These are phyloP conservation scores for Pristis pectinata DNA, from an alignment of 2,797 vertebrate species.

Conservation along the genomic window DNA sequence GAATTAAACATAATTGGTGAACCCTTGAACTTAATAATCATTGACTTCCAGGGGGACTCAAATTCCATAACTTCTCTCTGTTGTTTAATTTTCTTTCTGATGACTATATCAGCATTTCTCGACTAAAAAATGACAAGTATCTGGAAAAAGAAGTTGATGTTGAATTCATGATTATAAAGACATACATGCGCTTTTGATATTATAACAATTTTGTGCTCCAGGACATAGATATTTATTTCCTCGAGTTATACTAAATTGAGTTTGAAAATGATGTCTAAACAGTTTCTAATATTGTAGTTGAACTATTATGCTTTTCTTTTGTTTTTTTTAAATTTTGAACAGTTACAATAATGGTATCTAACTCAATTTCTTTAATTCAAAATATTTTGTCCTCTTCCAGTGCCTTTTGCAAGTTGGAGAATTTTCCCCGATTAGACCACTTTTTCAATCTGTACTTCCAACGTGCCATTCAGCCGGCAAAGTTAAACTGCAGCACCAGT, in stretches of 20 bases:
- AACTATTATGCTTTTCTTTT: too few species aligned
- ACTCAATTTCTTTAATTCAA: conserved; percentile 1
- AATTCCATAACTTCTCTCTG: background rate
- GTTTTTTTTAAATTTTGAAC: background rate
- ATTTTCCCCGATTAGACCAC: conserved; percentile 74
- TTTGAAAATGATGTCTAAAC: conserved; percentile 39
- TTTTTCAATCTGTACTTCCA: conserved; percentile 96
- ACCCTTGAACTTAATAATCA: background rate
- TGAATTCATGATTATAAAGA: background rate
- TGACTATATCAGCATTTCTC: background rate
- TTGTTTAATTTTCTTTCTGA: background rate
- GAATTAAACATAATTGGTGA: background rate
- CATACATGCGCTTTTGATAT: background rate
- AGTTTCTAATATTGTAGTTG: conserved; percentile 42
- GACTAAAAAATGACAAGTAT: background rate
- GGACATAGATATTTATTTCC: background rate
- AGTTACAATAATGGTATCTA: background rate
- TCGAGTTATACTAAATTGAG: background rate
- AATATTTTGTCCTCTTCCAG: conserved; percentile 52
- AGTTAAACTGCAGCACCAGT: conserved; percentile 48
- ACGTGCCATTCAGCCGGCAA: conserved; percentile 70
- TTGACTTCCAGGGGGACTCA: background rate
- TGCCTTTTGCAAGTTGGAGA: conserved; percentile 75
- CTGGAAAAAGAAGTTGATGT: background rate
- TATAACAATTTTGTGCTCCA: background rate